These are phyloP conservation scores for Nematopogon swammerdamellus DNA, from an alignment of 2,888 invertebrate species.

Conservation along the genomic window DNA sequence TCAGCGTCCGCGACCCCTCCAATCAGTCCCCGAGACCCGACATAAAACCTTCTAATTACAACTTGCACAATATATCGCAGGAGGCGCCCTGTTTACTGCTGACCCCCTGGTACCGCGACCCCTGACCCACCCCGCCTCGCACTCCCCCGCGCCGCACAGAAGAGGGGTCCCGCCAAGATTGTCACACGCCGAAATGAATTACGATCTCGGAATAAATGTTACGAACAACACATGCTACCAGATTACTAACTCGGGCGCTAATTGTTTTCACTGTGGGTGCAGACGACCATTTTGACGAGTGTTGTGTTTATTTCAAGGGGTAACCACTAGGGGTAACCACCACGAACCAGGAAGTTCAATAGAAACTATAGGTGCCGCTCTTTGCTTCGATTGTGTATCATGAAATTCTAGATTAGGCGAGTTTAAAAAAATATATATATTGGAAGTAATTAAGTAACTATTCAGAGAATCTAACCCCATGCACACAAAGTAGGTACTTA, in stretches of 20 bases:
- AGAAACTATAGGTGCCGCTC: no score
- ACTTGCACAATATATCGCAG: background rate
- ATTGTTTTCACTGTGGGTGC: background rate
- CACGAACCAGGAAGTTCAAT: no score
- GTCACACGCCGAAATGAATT: background rate
- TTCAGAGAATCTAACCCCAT: no score
- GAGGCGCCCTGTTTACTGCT: background rate
- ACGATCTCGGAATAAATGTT: background rate
- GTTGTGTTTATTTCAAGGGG: background rate
- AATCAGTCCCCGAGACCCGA: background rate
- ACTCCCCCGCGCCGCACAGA: background rate
- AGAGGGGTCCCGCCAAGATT: background rate
- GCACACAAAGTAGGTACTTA: no score
- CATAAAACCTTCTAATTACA: background rate
- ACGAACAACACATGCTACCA: background rate
- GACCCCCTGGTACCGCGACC: background rate
- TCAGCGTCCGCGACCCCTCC: background rate
- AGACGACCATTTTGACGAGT: background rate
- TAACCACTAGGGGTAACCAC: no score
- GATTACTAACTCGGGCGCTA: background rate
- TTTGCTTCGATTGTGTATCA: no score
- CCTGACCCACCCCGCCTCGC: background rate
- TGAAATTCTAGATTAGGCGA: no score
- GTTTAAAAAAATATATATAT: no score
- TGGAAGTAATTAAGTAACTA: no score